Evolutionary conservation across 1,140 invertebrate genomes (phyloP), one percentile per base, ranked within the genome.

Genomic region (Venustaconcha ellipsiformis): DNA sequence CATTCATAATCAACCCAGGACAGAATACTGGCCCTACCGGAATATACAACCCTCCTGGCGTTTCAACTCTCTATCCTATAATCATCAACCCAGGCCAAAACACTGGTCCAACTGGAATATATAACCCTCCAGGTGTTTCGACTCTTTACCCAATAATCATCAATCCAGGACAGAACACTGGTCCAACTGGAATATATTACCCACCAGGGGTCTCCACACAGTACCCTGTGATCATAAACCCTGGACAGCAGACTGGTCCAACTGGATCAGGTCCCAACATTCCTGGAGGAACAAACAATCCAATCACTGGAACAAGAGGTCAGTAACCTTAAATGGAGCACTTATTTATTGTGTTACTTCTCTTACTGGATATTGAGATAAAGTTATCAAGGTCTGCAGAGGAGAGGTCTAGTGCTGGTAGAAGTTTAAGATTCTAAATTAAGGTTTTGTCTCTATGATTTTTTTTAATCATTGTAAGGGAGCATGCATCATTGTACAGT

Each of bases 151-250:
- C 74, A 20, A 64, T 72, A 37, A 75, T 72, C 57, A 48, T 72
- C 23, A 63, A 78, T 18, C 76, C 37, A 0, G 37, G 37, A 48
- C 37, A 48, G 37, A 48, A 48, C 11, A 6, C 37, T 8, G 37
- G 37, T 48, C 6, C 11, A 6, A 48, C 37, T 48, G 37, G 37
- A 48, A 74, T 71, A n/a, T 26, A n/a, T 11, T 66, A 74, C 63
- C 71, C 60, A 62, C 58, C 74, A 57, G 11, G 63, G 0, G 37
- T 48, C 58, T 4, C 26, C 48, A 15, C 17, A 17, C 20, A 67
- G 69, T 57, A 69, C 75, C 79, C 74, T n/a, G 65, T 72, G 56
- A 75, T 72, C 57, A 48, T 72, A 15, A 63, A 78, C 23, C 76
- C 37, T 48, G 37, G 37, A 48, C 37, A 48, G 37, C 6, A 48